Evolutionary conservation across 2,888 invertebrate species (phyloP), one percentile per base, ranked within the genome.

Genomic region (Melanostoma scalare): DNA sequence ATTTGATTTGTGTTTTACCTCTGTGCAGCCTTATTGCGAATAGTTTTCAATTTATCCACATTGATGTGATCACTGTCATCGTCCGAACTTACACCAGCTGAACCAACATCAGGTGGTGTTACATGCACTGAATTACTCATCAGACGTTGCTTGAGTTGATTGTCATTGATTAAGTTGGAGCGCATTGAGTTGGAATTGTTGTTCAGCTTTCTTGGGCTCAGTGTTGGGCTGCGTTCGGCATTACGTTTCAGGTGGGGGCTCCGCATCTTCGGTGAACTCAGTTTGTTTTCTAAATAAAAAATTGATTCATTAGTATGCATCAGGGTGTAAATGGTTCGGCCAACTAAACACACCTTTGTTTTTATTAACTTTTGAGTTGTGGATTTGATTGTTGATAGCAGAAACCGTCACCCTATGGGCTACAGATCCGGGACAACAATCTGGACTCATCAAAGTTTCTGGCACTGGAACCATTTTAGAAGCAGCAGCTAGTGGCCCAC

Each of bases 401-500:
- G 89, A 87, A 2, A 90, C 89, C 0, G 89, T 88, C 6, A 89
- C 88, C 50, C 89, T 87, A 81, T 90, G 90, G 4, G 89, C 89
- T n/a, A 90, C 90, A 33, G 89, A 87, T 35, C 88, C 88, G 46
- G 91, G 91, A 86, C 91, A 91, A 55, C 91, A 91, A 89, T 96
- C 96, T 0, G 96, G 96, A 88, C 96, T 96, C 95, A 96, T 96
- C 1, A 97, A 92, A 0, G 96, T 95, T 89, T 97, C 97, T 0
- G 96, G 96, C 36, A 96, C 96, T 0, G 96, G 97, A 0, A 97
- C 95, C 93, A 96, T 94, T 91, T 96, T 96, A 0, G 96, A 96
- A 6, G 96, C 95, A 6, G 96, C 96, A 88, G 96, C 95, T 77
- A 97, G 90, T 0, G 96, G 95, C 9, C 90, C 90, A 20, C 89